Evolutionary conservation across 2,888 invertebrate species (phyloP), one percentile per base, ranked within the genome.

Genomic region (Cryptophagus acutangulus): DNA sequence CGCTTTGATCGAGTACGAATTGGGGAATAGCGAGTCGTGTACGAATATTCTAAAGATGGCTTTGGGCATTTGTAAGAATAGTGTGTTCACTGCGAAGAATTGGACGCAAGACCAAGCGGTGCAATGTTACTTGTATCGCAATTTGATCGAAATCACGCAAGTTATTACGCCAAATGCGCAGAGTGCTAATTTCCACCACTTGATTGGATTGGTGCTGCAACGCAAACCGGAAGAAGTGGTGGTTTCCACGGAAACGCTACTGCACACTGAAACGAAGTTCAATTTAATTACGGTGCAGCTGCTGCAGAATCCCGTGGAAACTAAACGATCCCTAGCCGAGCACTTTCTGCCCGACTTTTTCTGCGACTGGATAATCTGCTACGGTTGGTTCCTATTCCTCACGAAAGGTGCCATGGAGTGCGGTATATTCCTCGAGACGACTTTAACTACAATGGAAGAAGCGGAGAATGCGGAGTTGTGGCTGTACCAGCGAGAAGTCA

Each of bases 1-100:
- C 57, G 81, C 79, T 5, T 58, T 81, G 33, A 71, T 79, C 39
- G 80, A 81, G 59, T 68, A 69, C 36, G 78, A 78, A 61, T 61
- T 73, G 18, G 74, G 71, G 10, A 71, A 71, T 50, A 4, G 70
- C 73, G 9, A 67, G 57, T 28, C 72, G 74, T 39, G 49, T 73
- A 8, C 20, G n/a, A 73, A 70, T 48, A 72, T 78, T 34, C 65
- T 79, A 20, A 66, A 71, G 50, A 76, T 73, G 14, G 67, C 76
- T 3, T 4, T 26, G 3, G 12, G 12, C n/a, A 26, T 26, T n/a
- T 6, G 5, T 26, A 62, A 63, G 30, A 52, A 39, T 24, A 46
- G 43, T 17, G 45, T 51, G 30, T 54, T 63, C 14, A 53, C 55
- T 14, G 46, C 49, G 2, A 53, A 61, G 9, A 66, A 70, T 40